Conservation (phyloP, 2,797 vertebrate genomes). For the Lophotriccus pileatus region DNA sequence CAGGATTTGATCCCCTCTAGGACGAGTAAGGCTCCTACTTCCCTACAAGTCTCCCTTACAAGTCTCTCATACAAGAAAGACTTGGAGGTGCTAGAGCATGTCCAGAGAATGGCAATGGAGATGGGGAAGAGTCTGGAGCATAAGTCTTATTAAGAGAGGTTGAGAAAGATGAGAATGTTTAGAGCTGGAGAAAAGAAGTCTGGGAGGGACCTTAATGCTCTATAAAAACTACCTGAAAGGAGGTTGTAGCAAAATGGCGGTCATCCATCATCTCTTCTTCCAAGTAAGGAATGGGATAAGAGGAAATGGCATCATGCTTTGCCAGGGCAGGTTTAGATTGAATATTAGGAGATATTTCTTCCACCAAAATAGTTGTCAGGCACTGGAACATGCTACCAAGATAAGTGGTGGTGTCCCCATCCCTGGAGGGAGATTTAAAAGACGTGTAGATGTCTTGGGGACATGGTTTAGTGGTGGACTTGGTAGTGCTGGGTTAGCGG, state of each 20-base stretch:
- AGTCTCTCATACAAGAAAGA: background rate
- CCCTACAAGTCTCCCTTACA: background rate
- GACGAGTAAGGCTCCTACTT: background rate
- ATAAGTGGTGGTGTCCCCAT: background rate
- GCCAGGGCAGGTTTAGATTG: background rate
- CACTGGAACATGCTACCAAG: background rate
- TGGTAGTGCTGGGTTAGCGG: fast-evolving
- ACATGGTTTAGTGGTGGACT: background rate
- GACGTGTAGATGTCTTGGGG: too few relatives aligned
- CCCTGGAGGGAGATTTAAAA: background rate
- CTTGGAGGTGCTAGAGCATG: fast-evolving
- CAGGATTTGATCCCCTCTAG: background rate
- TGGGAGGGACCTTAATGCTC: fast-evolving
- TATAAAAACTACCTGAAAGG: background rate
- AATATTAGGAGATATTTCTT: background rate
- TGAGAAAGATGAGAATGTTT: background rate
- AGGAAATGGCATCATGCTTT: background rate
- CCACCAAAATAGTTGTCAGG: background rate
- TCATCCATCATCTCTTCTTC: background rate
- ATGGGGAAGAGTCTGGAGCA: background rate
- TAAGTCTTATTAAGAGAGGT: background rate
- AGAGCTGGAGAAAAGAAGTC: background rate
- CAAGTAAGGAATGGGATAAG: background rate
- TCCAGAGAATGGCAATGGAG: background rate
- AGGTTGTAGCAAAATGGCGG: background rate